Base-by-base conservation (phyloP, 2,797 vertebrate genomes). In the Aratinga solstitialis region DNA sequence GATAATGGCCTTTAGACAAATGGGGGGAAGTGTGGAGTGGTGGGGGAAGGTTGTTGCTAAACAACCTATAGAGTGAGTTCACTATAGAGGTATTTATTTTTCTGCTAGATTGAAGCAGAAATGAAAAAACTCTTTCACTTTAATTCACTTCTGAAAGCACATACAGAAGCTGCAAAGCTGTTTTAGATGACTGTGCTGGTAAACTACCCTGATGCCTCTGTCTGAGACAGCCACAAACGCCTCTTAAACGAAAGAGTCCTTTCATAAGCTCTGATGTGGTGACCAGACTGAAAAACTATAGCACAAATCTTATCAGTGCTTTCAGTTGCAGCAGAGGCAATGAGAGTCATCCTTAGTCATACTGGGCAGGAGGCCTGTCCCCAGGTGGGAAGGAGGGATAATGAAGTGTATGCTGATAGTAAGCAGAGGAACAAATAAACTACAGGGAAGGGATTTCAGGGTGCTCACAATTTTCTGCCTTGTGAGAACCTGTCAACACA, bases 151-250 rank as follows among this genome's bases (percentile, higher is more conserved):
- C 42, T 65, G 45, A 83, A 18, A 67, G 9, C 26, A 50, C 4
- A 27, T 40, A 47, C 12, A 62, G 51, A 83, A 90, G 15, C 29
- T 53, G 36, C 67, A 85, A 87, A 82, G 12, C 9, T 78, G 7
- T 38, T 84, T 53, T 27, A 68, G 50, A 32, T 9, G 24, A 59
- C 43, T 20, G 15, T 14, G 5, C 4, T 40, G 29, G 53, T 80
- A 67, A 61, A 61, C 47, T 1, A 2, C 2, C 6, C 9, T 2
- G 0, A 5, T 56, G 13, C 13, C 22, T 62, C n/a, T 68, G 9
- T 65, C 23, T 63, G 22, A 80, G 47, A 45, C 9, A 74, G 32
- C 4, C 13, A 34, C 47, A 73, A 75, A 17, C 18, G 4, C 10
- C 7, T 6, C 10, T 50, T 13, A 32, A 27, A 62, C 11, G 30